These are phyloP conservation scores for Hippopotamyrus pictus DNA, from an alignment of 2,797 vertebrate species.

Conservation along the genomic window DNA sequence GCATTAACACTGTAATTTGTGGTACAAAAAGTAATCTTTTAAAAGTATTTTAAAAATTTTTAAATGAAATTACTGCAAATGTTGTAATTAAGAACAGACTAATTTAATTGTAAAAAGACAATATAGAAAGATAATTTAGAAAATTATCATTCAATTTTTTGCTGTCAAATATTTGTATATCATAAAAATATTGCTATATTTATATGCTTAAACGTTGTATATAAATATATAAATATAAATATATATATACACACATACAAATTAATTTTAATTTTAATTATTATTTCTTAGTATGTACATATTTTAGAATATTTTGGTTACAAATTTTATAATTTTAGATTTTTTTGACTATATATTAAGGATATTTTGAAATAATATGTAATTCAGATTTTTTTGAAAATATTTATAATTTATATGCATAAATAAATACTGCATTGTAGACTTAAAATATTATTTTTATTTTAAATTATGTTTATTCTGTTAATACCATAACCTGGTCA, in stretches of 20 bases:
- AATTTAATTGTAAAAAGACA: not conserved
- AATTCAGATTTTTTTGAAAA: not conserved
- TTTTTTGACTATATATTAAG: not conserved
- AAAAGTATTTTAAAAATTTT: not conserved
- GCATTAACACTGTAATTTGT: not conserved
- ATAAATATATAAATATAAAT: no score
- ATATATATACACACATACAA: not conserved
- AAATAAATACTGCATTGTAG: not conserved
- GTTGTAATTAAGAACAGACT: not conserved
- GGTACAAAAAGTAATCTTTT: no score
- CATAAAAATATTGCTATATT: not conserved
- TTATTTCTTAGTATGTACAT: not conserved
- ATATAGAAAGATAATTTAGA: no score
- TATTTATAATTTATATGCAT: not conserved
- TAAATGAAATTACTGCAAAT: not conserved
- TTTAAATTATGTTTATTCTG: not conserved
- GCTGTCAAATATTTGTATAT: not conserved
- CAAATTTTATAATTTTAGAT: not conserved
- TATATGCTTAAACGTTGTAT: not conserved
- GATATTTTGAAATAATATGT: not conserved
- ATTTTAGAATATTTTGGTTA: not conserved
- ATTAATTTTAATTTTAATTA: not conserved
- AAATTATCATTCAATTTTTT: not conserved
- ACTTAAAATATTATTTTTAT: not conserved
- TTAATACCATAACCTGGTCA: not conserved